Conservation (phyloP, 2,113 vertebrate species). For the Gavialis gangeticus region DNA sequence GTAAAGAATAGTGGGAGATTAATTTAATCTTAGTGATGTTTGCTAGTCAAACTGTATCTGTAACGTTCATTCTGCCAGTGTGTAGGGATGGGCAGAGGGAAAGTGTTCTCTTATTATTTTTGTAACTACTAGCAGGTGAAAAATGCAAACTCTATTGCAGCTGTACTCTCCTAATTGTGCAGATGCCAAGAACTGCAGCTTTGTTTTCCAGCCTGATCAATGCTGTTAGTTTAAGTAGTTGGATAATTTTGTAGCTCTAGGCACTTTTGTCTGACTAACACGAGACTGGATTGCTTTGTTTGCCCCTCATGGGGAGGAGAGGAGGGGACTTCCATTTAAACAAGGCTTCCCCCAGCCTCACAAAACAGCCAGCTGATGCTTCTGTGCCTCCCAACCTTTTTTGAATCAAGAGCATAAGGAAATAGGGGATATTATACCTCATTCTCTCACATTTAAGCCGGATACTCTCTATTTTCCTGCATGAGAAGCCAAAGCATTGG, state of each 20-base stretch:
- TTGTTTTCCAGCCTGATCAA: constrained; percentile 23
- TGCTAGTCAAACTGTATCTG: background rate
- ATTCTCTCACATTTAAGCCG: constrained; percentile 3
- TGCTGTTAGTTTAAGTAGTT: constrained; percentile 14
- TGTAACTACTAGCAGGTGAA: background rate
- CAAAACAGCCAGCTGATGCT: background rate
- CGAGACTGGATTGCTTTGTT: background rate
- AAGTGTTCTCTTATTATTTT: rapidly evolving
- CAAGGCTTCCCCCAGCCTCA: background rate
- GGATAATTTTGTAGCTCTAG: constrained; percentile 31
- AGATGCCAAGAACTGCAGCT: background rate
- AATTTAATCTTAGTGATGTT: background rate
- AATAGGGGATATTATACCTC: background rate
- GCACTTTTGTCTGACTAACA: background rate
- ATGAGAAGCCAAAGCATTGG: background rate
- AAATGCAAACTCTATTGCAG: background rate
- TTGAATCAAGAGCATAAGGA: background rate
- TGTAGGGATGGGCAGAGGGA: background rate
- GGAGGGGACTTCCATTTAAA: background rate
- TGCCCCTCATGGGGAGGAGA: background rate
- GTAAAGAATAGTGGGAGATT: background rate
- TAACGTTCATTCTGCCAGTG: rapidly evolving
- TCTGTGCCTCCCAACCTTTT: background rate
- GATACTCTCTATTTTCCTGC: background rate
- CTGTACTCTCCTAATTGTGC: background rate